A percentile compares a stretch with the other conserved stretches of the same genome.
phyloP scores from a whole-genome alignment of 1,140 invertebrate genomes.

The Psix sp. region DNA sequence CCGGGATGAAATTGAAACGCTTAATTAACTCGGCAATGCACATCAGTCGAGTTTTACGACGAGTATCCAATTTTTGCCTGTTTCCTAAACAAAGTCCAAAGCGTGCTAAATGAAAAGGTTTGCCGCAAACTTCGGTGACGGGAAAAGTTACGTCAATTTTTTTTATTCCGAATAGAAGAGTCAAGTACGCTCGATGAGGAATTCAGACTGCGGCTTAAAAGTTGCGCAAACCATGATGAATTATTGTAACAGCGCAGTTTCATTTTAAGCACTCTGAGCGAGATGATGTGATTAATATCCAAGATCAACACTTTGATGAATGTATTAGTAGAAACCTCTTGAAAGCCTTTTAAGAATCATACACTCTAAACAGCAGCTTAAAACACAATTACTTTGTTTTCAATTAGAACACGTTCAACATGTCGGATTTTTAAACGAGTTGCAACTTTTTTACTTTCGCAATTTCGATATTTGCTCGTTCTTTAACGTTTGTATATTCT shows the following conservation, averaged over 20 bases:
- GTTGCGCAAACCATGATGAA: not conserved
- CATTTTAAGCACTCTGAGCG: not conserved
- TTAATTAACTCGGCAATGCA: slow-evolving; percentile 11
- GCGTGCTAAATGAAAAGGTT: too few species aligned
- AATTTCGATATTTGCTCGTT: too few species aligned
- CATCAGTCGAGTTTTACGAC: slow-evolving; percentile 4
- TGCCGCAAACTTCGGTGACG: too few species aligned
- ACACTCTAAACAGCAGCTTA: not conserved
- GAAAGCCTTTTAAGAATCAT: not conserved
- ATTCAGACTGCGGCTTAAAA: too few species aligned
- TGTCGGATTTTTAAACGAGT: too few species aligned
- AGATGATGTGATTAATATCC: not conserved
- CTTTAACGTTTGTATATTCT: too few species aligned
- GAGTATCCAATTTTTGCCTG: slow-evolving; percentile 1
- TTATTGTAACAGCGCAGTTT: not conserved
- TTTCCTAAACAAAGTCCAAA: not conserved
- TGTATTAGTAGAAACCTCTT: not conserved
- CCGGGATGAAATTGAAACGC: slow-evolving; percentile 11
- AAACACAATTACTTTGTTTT: not conserved
- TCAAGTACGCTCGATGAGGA: too few species aligned
- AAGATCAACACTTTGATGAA: not conserved
- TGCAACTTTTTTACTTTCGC: too few species aligned
- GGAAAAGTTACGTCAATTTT: too few species aligned
- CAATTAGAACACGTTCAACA: too few species aligned
- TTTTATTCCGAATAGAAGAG: too few species aligned